Evolutionary conservation across 2,888 invertebrate species (phyloP).

Genomic region (Leucophenga montana): DNA sequence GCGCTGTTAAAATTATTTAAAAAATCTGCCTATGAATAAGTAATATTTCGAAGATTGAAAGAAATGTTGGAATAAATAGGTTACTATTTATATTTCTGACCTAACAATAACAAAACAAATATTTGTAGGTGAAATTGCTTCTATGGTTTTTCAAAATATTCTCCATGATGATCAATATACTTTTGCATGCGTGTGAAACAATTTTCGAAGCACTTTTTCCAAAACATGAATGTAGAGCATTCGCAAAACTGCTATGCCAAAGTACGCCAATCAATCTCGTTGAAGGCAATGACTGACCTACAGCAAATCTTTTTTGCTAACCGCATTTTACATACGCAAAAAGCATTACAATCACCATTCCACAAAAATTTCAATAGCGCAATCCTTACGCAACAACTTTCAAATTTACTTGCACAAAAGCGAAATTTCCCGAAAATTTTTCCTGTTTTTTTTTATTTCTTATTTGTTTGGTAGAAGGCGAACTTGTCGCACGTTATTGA

Average conservation of each 20-base stretch:
- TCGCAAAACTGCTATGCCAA: not conserved
- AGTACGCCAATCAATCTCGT: not conserved
- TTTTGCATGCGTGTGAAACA: too few relatives aligned
- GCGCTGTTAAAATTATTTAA: too few relatives aligned
- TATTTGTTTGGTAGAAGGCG: not conserved
- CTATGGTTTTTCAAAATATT: too few relatives aligned
- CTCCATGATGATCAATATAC: too few relatives aligned
- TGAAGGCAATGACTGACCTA: conserved; percentile 17
- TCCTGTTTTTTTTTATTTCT: conserved; percentile 6
- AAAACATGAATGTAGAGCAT: conserved; percentile 12
- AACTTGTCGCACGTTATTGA: conserved; percentile 6
- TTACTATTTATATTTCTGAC: too few relatives aligned
- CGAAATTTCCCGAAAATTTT: conserved; percentile 15
- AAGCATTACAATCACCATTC: not conserved
- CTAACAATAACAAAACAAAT: too few relatives aligned
- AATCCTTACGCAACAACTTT: not conserved
- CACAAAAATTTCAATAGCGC: not conserved
- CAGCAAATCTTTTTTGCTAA: conserved; percentile 18
- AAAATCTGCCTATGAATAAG: too few relatives aligned
- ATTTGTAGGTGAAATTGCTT: too few relatives aligned
- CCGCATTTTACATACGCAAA: conserved; percentile 10
- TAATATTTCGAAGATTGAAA: too few relatives aligned
- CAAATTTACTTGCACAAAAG: not conserved
- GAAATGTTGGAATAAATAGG: too few relatives aligned
- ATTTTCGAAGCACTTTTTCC: too few relatives aligned